Evolutionary conservation across 2,888 invertebrate genomes (phyloP).

Genomic region (Odontothrips loti): DNA sequence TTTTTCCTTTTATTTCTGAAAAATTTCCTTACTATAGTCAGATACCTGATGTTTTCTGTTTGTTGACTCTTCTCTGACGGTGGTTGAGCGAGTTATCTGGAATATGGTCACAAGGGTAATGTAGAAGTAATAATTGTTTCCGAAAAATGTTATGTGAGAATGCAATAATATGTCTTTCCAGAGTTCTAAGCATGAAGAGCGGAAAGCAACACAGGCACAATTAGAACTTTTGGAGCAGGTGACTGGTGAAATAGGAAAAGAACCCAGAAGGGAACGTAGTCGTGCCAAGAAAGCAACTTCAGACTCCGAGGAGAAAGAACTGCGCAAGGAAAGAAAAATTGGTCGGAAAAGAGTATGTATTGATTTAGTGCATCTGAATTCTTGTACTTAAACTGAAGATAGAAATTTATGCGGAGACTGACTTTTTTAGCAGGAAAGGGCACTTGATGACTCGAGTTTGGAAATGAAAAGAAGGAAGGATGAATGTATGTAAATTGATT

Average conservation of each 20-base stretch:
- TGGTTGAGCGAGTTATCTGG: background rate
- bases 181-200: conserved; percentile 51
- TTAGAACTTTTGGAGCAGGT: conserved; percentile 50
- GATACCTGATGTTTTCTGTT: background rate
- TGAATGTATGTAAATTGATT: conserved; percentile 56
- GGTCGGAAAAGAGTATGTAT: conserved; percentile 68
- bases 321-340: conserved; percentile 74
- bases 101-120: conserved; percentile 5
- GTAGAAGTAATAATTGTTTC: conserved; percentile 25
- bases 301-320: conserved; percentile 67
- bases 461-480: conserved; percentile 78
- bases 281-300: conserved; percentile 12
- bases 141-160: background rate
- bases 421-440: conserved; percentile 64
- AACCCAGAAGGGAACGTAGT: conserved; percentile 38
- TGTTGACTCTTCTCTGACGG: background rate
- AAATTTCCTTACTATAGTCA: background rate
- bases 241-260: conserved; percentile 55
- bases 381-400: no score
- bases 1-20: background rate
- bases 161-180: conserved; percentile 42
- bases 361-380: background rate
- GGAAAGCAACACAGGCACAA: conserved; percentile 39
- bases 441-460: conserved; percentile 57
- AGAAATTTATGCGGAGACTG: no score